Evolutionary conservation across 2,113 vertebrate species (phyloP).

Genomic region (Megalops atlanticus): DNA sequence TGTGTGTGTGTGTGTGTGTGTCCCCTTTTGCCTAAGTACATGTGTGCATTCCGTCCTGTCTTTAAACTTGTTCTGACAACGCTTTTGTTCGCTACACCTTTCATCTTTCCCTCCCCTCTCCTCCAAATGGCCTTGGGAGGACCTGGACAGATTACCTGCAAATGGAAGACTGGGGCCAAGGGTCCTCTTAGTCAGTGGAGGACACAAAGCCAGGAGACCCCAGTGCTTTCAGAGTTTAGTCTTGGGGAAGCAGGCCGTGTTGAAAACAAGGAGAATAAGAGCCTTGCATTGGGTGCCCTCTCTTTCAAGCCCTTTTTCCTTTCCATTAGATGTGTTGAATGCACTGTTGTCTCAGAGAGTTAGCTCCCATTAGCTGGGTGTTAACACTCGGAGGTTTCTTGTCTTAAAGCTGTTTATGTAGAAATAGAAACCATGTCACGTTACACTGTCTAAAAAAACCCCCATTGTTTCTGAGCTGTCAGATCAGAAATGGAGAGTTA

Average conservation of each 20-base stretch:
- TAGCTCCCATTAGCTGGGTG: conserved; percentile 49
- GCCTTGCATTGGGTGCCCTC: background rate
- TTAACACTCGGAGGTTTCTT: conserved; percentile 49
- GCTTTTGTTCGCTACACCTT: conserved; percentile 48
- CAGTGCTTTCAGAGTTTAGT: conserved; percentile 41
- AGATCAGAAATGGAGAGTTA: conserved; percentile 63
- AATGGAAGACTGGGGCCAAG: conserved; percentile 58
- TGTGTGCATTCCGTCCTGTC: conserved; percentile 55
- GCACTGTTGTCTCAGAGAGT: conserved; percentile 40
- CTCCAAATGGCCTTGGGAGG: conserved; percentile 45
- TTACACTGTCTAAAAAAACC: conserved; percentile 47
- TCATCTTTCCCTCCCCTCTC: conserved; percentile 37
- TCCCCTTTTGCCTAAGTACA: conserved; percentile 47
- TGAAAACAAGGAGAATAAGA: conserved; percentile 35
- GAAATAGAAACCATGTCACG: conserved; percentile 57
- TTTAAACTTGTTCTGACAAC: conserved; percentile 52
- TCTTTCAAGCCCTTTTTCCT: conserved; percentile 29
- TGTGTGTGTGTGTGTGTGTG: background rate
- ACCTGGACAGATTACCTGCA: conserved; percentile 52
- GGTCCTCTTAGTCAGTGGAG: conserved; percentile 46
- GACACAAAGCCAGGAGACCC: conserved; percentile 53
- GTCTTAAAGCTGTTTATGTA: conserved; percentile 53
- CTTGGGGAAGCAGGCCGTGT: conserved; percentile 34
- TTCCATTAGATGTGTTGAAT: conserved; percentile 48
- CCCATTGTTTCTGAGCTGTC: conserved; percentile 51